These are phyloP conservation scores for Callimorpha dominula DNA, from an alignment of 2,888 invertebrate species.

Conservation along the genomic window DNA sequence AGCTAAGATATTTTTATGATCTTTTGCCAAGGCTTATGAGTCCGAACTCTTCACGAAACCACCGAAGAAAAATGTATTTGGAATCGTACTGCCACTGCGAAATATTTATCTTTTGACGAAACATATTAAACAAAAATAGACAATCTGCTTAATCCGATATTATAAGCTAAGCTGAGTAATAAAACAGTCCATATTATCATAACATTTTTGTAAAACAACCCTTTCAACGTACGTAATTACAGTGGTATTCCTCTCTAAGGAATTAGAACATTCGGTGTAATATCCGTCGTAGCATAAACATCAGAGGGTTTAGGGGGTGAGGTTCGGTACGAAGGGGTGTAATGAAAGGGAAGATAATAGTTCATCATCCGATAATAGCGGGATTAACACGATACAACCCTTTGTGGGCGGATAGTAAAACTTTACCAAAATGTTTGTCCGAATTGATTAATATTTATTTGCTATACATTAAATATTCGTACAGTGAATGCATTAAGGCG, in stretches of 20 bases:
- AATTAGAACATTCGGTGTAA: constrained; percentile 77
- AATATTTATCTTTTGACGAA: not conserved
- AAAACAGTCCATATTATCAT: constrained; percentile 36
- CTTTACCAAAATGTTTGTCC: constrained; percentile 77
- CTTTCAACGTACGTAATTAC: constrained; percentile 58
- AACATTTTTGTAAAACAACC: constrained; percentile 50
- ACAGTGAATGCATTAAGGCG: constrained; percentile 60
- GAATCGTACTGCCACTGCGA: no score
- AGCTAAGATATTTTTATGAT: no score
- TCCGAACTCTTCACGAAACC: no score
- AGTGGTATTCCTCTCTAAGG: constrained; percentile 59
- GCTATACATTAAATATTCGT: constrained; percentile 58
- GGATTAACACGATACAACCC: constrained; percentile 83
- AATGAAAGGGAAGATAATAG: constrained; percentile 59
- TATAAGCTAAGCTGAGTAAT: constrained; percentile 3
- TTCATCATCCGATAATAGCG: constrained; percentile 79
- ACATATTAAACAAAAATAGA: not conserved
- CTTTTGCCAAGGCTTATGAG: no score
- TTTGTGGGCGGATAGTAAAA: constrained; percentile 80
- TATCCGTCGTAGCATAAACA: constrained; percentile 62
- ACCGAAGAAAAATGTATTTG: no score
- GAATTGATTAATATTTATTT: constrained; percentile 73
- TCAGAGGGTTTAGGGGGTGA: constrained; percentile 28
- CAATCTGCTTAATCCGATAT: not conserved
- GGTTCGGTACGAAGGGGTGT: constrained; percentile 31